Evolutionary conservation across 2,113 vertebrate genomes (phyloP).

Genomic region (Bubo scandiacus): DNA sequence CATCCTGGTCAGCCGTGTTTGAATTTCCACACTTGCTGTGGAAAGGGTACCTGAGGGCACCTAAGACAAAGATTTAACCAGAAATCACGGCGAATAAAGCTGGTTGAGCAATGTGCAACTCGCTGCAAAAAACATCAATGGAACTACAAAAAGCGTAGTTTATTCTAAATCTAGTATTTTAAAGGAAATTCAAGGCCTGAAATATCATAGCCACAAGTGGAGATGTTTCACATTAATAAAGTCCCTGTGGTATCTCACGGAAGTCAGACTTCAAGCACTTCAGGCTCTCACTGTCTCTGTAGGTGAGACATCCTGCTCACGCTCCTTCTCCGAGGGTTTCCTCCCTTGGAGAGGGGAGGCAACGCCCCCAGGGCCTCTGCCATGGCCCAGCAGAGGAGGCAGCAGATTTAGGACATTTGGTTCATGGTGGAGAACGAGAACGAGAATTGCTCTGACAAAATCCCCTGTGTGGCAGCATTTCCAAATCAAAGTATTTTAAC

Average conservation of each 20-base stretch:
- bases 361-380: background rate
- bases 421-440: background rate
- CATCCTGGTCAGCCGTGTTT: background rate
- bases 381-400: background rate
- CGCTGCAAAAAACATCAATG: background rate
- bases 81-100: background rate
- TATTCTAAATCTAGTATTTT: background rate
- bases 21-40: fast-evolving
- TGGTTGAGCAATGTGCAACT: background rate
- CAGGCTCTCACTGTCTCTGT: background rate
- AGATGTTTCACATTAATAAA: background rate
- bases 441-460: background rate
- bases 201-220: background rate
- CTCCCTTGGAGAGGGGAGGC: background rate
- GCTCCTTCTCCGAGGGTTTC: background rate
- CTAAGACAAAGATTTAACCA: background rate
- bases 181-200: background rate
- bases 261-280: background rate
- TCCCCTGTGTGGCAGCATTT: slow-evolving; percentile 58
- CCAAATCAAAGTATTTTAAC: slow-evolving; percentile 47
- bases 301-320: background rate
- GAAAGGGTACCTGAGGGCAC: background rate
- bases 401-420: background rate
- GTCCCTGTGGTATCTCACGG: background rate
- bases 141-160: background rate